These are phyloP conservation scores for Tragulus kanchil DNA, from an alignment of 2,113 vertebrate genomes.

Conservation along the genomic window DNA sequence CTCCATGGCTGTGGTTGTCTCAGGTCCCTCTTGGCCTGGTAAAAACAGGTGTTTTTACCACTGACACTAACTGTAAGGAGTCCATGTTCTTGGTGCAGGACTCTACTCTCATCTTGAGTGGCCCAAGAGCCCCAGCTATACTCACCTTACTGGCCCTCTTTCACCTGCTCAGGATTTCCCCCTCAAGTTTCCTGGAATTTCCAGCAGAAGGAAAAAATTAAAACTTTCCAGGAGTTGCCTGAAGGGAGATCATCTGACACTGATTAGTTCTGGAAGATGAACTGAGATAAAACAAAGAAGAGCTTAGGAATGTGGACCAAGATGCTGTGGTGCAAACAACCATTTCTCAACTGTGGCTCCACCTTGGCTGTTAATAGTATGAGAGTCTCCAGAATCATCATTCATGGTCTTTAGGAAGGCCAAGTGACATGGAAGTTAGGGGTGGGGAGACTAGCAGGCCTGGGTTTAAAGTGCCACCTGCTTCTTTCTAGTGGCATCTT, in stretches of 20 bases:
- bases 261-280: background rate
- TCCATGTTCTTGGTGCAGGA: background rate
- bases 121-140: background rate
- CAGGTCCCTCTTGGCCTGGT: background rate
- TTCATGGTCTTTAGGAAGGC: background rate
- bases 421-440: rapidly evolving
- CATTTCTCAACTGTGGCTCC: background rate
- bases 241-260: background rate
- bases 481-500: background rate
- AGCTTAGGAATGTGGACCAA: background rate
- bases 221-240: background rate
- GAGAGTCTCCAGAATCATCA: background rate
- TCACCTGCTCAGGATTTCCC: background rate
- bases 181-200: background rate
- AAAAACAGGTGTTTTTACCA: background rate
- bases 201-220: background rate
- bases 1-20: background rate
- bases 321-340: background rate
- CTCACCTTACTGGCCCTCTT: no score
- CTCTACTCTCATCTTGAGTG: rapidly evolving
- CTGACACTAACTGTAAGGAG: no score
- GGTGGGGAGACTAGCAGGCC: background rate
- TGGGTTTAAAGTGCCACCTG: background rate
- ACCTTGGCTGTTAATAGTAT: background rate
- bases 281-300: background rate